Percentiles rank a stretch among this genome's conserved stretches.
Evolutionary conservation across 1,140 invertebrate genomes (phyloP).

Genomic region (Anastrepha ludens): DNA sequence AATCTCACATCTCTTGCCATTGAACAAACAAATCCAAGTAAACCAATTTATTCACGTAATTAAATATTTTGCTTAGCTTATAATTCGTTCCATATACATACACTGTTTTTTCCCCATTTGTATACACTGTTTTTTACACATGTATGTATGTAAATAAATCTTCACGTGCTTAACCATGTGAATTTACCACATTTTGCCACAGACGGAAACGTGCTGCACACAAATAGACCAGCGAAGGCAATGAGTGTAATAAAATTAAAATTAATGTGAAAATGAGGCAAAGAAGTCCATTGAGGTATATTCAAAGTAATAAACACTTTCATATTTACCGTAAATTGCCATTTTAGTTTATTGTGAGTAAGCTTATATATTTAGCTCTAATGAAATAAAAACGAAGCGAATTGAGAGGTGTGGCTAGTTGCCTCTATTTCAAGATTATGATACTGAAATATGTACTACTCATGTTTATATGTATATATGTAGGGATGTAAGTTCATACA

Average conservation of each 20-base stretch:
- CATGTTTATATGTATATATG: no score
- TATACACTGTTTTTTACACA: neutral
- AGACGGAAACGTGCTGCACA: slow-evolving; percentile 1
- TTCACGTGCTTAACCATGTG: slow-evolving; percentile 33
- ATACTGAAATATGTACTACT: neutral
- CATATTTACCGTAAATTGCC: slow-evolving; percentile 22
- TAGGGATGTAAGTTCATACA: no score
- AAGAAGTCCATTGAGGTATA: slow-evolving; percentile 20
- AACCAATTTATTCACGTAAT: slow-evolving; percentile 25
- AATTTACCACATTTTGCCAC: neutral
- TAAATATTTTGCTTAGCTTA: slow-evolving; percentile 29
- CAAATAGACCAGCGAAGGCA: neutral
- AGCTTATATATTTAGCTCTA: neutral
- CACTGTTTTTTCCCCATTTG: neutral
- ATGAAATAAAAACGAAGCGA: slow-evolving; percentile 1
- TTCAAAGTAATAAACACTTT: slow-evolving; percentile 1
- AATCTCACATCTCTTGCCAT: neutral
- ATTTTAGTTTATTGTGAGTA: neutral
- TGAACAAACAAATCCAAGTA: slow-evolving; percentile 4
- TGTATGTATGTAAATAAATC: neutral
- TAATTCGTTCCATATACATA: neutral
- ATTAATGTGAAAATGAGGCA: slow-evolving; percentile 16
- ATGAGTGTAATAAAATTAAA: slow-evolving; percentile 12
- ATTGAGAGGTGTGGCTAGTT: neutral
- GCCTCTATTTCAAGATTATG: neutral